Conservation (phyloP, 2,797 vertebrate genomes). For the Gallinago nigripennis region DNA sequence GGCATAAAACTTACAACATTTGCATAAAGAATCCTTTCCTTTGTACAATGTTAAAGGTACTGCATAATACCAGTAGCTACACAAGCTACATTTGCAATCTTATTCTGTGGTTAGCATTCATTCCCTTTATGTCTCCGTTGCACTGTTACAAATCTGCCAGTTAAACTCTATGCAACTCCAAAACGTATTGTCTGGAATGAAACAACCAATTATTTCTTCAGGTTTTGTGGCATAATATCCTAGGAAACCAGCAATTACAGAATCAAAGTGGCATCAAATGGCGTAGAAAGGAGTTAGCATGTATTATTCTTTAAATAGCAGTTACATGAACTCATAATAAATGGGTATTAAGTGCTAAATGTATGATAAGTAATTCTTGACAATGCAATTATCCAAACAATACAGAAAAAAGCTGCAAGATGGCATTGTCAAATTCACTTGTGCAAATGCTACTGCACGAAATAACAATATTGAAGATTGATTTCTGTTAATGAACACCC, state of each 20-base stretch:
- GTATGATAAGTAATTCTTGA: conserved; percentile 83
- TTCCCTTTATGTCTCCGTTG: conserved; percentile 42
- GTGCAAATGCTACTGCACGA: not conserved
- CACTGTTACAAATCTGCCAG: conserved; percentile 74
- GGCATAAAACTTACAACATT: not conserved
- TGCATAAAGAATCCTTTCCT: not conserved
- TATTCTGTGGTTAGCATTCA: not conserved
- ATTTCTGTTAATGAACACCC: not conserved
- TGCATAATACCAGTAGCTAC: not conserved
- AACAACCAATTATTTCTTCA: conserved; percentile 84
- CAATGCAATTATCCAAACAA: conserved; percentile 81
- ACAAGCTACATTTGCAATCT: not conserved
- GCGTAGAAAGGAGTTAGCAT: conserved; percentile 74
- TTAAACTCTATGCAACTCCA: conserved; percentile 69
- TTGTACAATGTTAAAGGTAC: not conserved
- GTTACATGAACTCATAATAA: conserved; percentile 84
- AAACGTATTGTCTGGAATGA: conserved; percentile 79
- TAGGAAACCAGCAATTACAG: conserved; percentile 83
- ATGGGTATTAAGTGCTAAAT: conserved; percentile 82
- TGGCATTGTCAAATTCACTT: conserved; percentile 65
- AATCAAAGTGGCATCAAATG: conserved; percentile 79
- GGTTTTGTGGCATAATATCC: conserved; percentile 84
- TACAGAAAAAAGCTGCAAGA: conserved; percentile 69
- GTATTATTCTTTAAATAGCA: conserved; percentile 84
- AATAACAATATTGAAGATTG: not conserved